Percentiles rank a stretch among this genome's conserved stretches.
Conservation (phyloP, 2,797 vertebrate genomes). For the Neopelma chrysocephalum region DNA sequence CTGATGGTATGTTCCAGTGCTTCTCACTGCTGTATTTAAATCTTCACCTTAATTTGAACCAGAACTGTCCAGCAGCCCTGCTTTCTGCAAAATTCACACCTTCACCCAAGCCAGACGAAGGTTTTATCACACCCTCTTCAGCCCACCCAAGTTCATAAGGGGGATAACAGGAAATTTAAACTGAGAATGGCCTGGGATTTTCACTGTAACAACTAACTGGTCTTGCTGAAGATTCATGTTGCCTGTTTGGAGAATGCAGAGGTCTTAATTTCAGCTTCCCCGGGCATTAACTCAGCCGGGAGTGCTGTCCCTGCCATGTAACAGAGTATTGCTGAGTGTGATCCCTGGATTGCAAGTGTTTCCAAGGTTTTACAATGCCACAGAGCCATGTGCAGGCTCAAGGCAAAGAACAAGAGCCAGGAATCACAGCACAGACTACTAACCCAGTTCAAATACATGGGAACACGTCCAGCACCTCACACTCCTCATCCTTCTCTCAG, state of each 20-base stretch:
- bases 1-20: neutral
- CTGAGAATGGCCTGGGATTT: neutral
- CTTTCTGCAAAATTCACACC: conserved; percentile 10
- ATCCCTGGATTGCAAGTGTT: neutral
- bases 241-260: neutral
- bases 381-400: neutral
- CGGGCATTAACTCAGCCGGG: neutral
- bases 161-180: neutral
- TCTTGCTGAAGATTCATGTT: neutral
- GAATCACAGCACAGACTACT: neutral
- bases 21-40: neutral
- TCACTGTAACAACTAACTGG: neutral
- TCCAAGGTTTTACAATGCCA: neutral
- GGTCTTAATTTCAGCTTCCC: conserved; percentile 3
- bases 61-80: neutral
- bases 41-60: neutral
- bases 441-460: conserved; percentile 11
- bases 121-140: neutral
- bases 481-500: neutral
- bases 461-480: conserved; percentile 25
- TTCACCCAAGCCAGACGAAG: neutral
- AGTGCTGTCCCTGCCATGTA: neutral
- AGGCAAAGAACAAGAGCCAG: conserved; percentile 7
- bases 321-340: neutral
- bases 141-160: neutral